These are phyloP conservation scores for Hippoglossus hippoglossus DNA, from an alignment of 2,797 vertebrate species.

Conservation along the genomic window DNA sequence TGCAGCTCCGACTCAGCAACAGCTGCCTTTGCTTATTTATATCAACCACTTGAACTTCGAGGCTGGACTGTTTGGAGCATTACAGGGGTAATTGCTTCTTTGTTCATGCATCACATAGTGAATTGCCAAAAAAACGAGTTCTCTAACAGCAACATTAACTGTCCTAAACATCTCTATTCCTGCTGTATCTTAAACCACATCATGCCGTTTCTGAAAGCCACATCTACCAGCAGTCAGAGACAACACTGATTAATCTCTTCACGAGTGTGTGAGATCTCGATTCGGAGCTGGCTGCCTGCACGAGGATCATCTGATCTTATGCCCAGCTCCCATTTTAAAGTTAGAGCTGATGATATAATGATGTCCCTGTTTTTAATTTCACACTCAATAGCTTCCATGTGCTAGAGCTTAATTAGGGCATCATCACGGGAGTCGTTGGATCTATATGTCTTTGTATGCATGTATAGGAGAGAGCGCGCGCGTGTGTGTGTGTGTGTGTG, in stretches of 20 bases:
- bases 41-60: conserved; percentile 50
- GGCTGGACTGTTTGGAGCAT: conserved; percentile 46
- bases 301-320: conserved; percentile 50
- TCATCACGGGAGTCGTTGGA: conserved; percentile 70
- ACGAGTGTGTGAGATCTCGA: conserved; percentile 29
- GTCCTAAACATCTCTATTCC: conserved; percentile 13
- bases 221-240: conserved; percentile 2
- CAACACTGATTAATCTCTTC: conserved; percentile 17
- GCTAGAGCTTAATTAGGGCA: conserved; percentile 73
- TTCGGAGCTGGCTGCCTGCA: conserved; percentile 22
- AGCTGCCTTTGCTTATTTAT: conserved; percentile 67
- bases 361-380: conserved; percentile 80
- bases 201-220: conserved; percentile 12
- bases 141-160: conserved; percentile 12
- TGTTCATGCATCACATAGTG: conserved; percentile 51
- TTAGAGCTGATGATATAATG: conserved; percentile 63
- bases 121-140: conserved; percentile 38
- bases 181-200: neutral
- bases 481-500: neutral
- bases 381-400: conserved; percentile 79
- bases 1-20: conserved; percentile 34
- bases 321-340: conserved; percentile 47
- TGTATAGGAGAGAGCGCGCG: neutral
- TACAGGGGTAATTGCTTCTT: conserved; percentile 55
- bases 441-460: conserved; percentile 43